Evolutionary conservation across 2,797 vertebrate genomes (phyloP), one percentile per base, ranked within the genome.

Genomic region (Myotis myotis): DNA sequence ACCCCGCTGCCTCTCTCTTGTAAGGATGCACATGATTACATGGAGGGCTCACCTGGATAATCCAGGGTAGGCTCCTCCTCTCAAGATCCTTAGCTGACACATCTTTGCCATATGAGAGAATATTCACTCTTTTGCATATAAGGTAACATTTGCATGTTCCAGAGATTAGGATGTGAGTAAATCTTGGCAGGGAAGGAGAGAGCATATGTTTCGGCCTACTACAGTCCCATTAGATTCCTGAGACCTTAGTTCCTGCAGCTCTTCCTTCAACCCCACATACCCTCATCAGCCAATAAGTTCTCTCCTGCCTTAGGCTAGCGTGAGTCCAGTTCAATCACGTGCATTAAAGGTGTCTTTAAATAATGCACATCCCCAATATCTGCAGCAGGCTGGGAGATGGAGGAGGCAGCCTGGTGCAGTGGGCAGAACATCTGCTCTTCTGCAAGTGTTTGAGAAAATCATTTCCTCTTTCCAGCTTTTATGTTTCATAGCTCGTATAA

Each of bases 401-500:
- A 75, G 28, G 57, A 80, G 68, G 44, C 30, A 33, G 15, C 51
- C 25, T n/a, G 19, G 28, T 30, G 11, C 60, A 38, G 11, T 51
- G 75, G 41, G 62, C 25, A 83, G 55, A 94, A 90, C 41, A 25
- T 82, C 64, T 49, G 53, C 53, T 72, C 30, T 51, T 90, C 38
- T 33, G 30, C 2, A 23, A 83, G 23, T 25, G 12, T 87, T 91
- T 23, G 57, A 70, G 79, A 64, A 94, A 94, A 79, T 60, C 20
- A 70, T 64, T 83, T 89, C 51, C 36, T 62, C 76, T 84, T 71
- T 25, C 51, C 19, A 74, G 23, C 23, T 82, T 5, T 91, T 62
- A 71, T 93, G 44, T 64, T 89, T 87, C 66, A 76, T 28, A 85
- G 87, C 13, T 74, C 49, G 85, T 91, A 47, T 66, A 80, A 84